These are phyloP conservation scores for Arge pagana DNA, from an alignment of 2,888 invertebrate species.

Conservation along the genomic window DNA sequence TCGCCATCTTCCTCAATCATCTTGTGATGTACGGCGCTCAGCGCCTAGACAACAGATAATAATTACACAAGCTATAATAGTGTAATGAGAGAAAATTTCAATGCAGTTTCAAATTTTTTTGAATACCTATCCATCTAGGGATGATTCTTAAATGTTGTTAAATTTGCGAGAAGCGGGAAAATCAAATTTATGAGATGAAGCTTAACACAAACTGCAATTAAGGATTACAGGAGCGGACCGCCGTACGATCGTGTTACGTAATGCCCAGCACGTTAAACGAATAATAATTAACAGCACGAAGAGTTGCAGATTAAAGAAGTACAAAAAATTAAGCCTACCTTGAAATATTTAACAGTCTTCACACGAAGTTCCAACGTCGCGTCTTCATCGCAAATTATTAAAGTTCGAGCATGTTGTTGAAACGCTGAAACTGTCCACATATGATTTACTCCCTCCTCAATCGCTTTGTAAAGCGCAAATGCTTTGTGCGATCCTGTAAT, in stretches of 20 bases:
- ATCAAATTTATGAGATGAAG: not conserved
- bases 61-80: conserved; percentile 26
- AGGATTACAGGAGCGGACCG: too few species aligned
- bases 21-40: conserved; percentile 84
- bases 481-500: conserved; percentile 97
- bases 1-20: conserved; percentile 69
- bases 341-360: conserved; percentile 99
- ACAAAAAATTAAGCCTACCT: conserved; percentile 63
- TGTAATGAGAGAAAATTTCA: conserved; percentile 4
- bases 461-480: conserved; percentile 94
- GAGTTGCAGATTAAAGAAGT: not conserved
- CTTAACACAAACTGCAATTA: not conserved
- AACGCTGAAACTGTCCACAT: conserved; percentile 99
- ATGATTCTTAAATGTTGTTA: not conserved
- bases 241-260: not conserved
- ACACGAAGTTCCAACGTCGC: conserved; percentile 96
- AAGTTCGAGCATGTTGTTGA: conserved; percentile 90
- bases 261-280: too few species aligned
- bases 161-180: not conserved
- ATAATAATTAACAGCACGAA: too few species aligned
- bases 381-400: conserved; percentile 97
- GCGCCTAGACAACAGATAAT: conserved; percentile 64
- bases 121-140: not conserved
- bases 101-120: not conserved
- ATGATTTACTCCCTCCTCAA: conserved; percentile 98